phyloP scores from a whole-genome alignment of 2,113 vertebrate species.

The Cephalopholis sonnerati region DNA sequence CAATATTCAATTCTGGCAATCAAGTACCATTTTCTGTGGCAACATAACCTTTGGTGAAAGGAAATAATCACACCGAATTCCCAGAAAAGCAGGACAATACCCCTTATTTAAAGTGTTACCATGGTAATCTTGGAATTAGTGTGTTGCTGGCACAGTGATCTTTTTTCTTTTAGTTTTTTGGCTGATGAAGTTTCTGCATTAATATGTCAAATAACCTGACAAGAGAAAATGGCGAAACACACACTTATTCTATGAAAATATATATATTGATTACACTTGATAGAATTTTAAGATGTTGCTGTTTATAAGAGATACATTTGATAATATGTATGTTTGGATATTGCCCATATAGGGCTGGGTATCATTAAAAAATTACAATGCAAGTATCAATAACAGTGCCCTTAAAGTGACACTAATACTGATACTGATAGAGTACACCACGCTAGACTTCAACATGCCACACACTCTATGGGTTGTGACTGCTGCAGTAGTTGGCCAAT shows the following conservation, averaged over 20 bases:
- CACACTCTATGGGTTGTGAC: too few species aligned
- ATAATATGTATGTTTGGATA: slow-evolving; percentile 2
- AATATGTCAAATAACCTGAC: not conserved
- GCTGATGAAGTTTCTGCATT: not conserved
- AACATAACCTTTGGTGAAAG: not conserved
- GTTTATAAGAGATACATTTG: not conserved
- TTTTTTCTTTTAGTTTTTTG: not conserved
- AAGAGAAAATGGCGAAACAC: not conserved
- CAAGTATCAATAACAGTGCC: too few species aligned
- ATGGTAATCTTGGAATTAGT: not conserved
- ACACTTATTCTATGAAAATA: not conserved
- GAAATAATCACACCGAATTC: not conserved
- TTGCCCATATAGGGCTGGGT: not conserved
- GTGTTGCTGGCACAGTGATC: not conserved
- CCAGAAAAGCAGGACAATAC: not conserved
- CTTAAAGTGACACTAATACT: too few species aligned
- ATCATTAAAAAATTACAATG: too few species aligned
- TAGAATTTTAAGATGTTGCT: not conserved
- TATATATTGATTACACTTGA: slow-evolving; percentile 2
- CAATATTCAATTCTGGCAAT: not conserved
- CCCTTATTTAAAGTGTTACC: not conserved
- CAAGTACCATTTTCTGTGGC: not conserved
- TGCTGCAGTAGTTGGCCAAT: too few species aligned
- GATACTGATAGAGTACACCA: too few species aligned
- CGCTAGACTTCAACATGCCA: too few species aligned